Base-by-base conservation (phyloP, 2,888 invertebrate species). In the Xestia c-nigrum region DNA sequence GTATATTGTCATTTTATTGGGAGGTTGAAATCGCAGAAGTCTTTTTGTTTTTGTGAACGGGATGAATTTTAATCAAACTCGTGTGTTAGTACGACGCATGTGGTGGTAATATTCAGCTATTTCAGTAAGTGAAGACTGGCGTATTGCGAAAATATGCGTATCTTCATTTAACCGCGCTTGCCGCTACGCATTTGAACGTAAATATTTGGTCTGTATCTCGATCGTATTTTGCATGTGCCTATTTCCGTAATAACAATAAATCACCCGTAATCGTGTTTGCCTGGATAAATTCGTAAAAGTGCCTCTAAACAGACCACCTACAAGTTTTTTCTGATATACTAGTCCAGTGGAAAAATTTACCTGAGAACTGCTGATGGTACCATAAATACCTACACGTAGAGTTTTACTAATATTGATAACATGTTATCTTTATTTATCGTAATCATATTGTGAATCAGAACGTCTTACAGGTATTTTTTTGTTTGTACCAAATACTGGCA, bases 121-220 rank as follows among this genome's bases (percentile, higher is more conserved):
- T 80, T 78, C 72, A 68, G 81, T 76, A 50, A 31, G 47, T 43
- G 24, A 31, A 64, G 57, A 73, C 61, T 66, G 55, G 52, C 47
- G 47, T 67, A 79, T 55, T 66, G 55, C 64, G 46, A 78, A 76
- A 75, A 71, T 69, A 72, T 80, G 69, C 69, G 75, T 74, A 84
- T 75, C 66, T 84, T 78, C 59, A 68, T 85, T 75, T 78, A 72
- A 74, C 69, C 52, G 66, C 81, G 64, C 74, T 66, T 57, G 71
- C 83, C 77, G 78, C 72, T 85, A 88, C 85, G 78, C 81, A 80
- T 77, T 68, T 65, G 38, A 81, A 83, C 72, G 81, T 86, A 89
- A 90, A 90, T 87, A 88, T 86, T 86, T 84, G 68, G 73, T 76
- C 77, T 75, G 85, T 78, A 83, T 83, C 84, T 84, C 73, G 67